These are phyloP conservation scores for Limnephilus auricula DNA, from an alignment of 2,888 invertebrate species.

Conservation along the genomic window DNA sequence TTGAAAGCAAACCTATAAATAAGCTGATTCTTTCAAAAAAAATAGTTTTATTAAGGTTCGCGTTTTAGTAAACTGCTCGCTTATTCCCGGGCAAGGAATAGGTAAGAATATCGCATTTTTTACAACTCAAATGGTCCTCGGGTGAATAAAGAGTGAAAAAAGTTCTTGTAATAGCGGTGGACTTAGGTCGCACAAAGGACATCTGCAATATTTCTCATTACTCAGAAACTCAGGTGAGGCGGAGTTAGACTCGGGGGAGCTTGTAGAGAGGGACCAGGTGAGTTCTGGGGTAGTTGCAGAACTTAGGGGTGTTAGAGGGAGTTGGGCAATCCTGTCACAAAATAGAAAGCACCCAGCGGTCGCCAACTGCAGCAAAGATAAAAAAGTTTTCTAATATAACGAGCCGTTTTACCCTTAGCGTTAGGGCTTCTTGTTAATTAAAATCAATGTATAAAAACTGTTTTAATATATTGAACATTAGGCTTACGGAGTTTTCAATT, in stretches of 20 bases:
- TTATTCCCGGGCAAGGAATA: background rate
- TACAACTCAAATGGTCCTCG: constrained; percentile 37
- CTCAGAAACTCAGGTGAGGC: constrained; percentile 37
- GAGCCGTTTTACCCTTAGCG: no score
- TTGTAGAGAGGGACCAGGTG: constrained; percentile 9
- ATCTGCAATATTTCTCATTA: constrained; percentile 61
- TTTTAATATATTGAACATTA: no score
- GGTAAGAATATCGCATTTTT: constrained; percentile 29
- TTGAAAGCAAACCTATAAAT: background rate
- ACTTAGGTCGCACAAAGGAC: constrained; percentile 46
- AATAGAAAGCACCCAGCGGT: constrained; percentile 50
- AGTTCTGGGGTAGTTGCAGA: constrained; percentile 13
- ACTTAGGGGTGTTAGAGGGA: constrained; percentile 31
- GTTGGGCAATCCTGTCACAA: constrained; percentile 16
- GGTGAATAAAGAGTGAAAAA: constrained; percentile 20
- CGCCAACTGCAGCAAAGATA: constrained; percentile 23
- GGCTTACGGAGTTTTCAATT: no score
- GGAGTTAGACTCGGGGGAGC: constrained; percentile 3
- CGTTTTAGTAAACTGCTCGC: background rate
- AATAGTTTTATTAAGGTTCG: background rate
- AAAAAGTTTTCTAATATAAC: background rate
- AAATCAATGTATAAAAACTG: no score
- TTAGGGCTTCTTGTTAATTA: no score
- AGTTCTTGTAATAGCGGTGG: constrained; percentile 11
- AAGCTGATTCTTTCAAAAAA: background rate